Evolutionary conservation across 1,140 invertebrate genomes (phyloP), one percentile per base, ranked within the genome.

Genomic region (Bombus affinis): DNA sequence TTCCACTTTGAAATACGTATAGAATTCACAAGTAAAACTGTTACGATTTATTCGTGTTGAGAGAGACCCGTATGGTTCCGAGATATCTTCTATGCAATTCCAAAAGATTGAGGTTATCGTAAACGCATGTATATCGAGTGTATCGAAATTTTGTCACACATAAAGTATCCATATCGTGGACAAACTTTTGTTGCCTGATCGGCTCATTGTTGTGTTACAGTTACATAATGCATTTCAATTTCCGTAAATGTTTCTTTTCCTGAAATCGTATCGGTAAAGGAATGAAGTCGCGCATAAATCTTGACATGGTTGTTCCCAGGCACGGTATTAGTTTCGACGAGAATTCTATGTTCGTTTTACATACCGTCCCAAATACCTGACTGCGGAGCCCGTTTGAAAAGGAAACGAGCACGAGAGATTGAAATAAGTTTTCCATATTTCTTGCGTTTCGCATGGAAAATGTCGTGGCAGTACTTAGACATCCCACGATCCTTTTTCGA

Each of bases 381-480:
- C 39, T 9, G 15, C 25, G 15, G 32, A 22, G 32, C 10, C 0
- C 73, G 15, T 65, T 76, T 25, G 72, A 44, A 25, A 37, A n/a
- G 42, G 47, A 35, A 42, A 28, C 12, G 32, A 15, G 18, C 22
- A 9, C 10, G 12, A 28, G 35, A 72, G 68, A 89, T 89, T 89
- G 88, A 88, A 88, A 89, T 83, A 90, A 89, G 81, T 90, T 80
- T 72, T 68, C 85, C 78, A 88, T 84, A 89, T 89, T 89, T 89
- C 89, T 84, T 79, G 53, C 81, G 66, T 78, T 84, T 81, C 73
- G 32, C 42, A 68, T 81, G 81, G 84, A 81, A 84, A 73, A 84
- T 77, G 65, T 84, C 28, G 18, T 42, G 73, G 37, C 57, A 71
- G 77, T 89, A 87, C 86, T 90, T 89, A 87, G 73, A 74, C 81